Evolutionary conservation across 2,888 invertebrate genomes (phyloP).

Genomic region (Drosophila monieri): DNA sequence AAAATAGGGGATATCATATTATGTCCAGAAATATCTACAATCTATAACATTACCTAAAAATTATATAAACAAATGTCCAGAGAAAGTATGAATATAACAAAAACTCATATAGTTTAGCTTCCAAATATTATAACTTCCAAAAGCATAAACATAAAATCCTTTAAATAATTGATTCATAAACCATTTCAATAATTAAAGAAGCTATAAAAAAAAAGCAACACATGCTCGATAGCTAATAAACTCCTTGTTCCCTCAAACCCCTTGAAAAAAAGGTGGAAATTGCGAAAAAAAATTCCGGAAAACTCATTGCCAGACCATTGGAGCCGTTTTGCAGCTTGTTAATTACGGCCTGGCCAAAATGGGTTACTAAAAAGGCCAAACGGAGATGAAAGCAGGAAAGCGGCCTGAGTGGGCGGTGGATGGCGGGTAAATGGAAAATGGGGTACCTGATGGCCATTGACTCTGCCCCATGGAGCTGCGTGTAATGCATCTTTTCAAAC

Average conservation of each 20-base stretch:
- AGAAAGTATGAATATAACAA: too few species aligned
- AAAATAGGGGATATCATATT: too few species aligned
- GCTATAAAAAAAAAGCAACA: neutral
- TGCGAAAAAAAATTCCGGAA: conserved; percentile 10
- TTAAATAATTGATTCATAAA: neutral
- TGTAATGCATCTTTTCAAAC: conserved; percentile 74
- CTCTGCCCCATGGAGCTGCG: conserved; percentile 9
- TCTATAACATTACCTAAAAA: too few species aligned
- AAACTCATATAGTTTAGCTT: too few species aligned
- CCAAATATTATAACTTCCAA: too few species aligned
- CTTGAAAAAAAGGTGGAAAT: neutral
- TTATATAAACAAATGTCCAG: too few species aligned
- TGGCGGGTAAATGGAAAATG: conserved; percentile 10
- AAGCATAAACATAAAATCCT: too few species aligned
- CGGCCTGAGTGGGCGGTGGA: neutral
- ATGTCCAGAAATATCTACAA: too few species aligned
- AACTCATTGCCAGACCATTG: conserved; percentile 58
- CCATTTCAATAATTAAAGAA: neutral
- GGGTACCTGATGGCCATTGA: conserved; percentile 6
- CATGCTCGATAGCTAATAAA: conserved; percentile 1
- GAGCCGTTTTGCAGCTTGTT: conserved; percentile 60
- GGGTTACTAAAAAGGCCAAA: conserved; percentile 13
- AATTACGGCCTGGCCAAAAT: conserved; percentile 57
- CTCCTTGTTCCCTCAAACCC: neutral
- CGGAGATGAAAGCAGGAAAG: neutral